Evolutionary conservation across 2,113 vertebrate genomes (phyloP).

Genomic region (Istiophorus platypterus): DNA sequence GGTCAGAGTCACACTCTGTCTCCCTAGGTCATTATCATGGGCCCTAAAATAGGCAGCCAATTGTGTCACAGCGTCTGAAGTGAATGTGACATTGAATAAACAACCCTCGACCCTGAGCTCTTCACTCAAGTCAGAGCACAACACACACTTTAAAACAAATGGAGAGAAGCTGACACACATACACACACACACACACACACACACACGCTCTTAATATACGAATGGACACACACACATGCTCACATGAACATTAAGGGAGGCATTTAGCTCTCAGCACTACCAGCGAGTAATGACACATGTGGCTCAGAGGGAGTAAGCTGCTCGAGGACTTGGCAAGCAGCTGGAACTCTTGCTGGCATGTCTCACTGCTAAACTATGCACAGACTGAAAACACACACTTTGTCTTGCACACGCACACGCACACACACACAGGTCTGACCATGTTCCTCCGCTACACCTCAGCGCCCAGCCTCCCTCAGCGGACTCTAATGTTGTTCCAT

Average conservation of each 20-base stretch:
- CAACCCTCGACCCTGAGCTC: conserved; percentile 62
- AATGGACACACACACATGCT: conserved; percentile 29
- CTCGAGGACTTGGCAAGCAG: conserved; percentile 77
- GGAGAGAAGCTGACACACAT: conserved; percentile 20
- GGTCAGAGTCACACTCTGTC: conserved; percentile 80
- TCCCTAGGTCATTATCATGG: conserved; percentile 79
- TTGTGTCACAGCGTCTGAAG: conserved; percentile 76
- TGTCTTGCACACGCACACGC: conserved; percentile 40
- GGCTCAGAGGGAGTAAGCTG: conserved; percentile 73
- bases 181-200: conserved; percentile 16
- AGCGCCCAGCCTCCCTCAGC: conserved; percentile 34
- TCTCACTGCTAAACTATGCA: conserved; percentile 72
- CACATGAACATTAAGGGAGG: conserved; percentile 56
- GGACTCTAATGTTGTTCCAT: conserved; percentile 73
- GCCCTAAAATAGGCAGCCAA: conserved; percentile 77
- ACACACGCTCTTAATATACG: conserved; percentile 6
- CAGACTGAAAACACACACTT: conserved; percentile 33
- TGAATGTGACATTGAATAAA: conserved; percentile 81
- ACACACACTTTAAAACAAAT: conserved; percentile 55
- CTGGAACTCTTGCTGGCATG: conserved; percentile 71
- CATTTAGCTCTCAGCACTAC: conserved; percentile 73
- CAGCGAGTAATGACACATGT: conserved; percentile 76
- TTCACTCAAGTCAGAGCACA: conserved; percentile 50
- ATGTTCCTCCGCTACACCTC: conserved; percentile 50
- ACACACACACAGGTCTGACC: conserved; percentile 50